Percentiles rank a stretch among this genome's conserved stretches.
phyloP scores from a whole-genome alignment of 2,797 vertebrate species.

The Molossus alvarezi region DNA sequence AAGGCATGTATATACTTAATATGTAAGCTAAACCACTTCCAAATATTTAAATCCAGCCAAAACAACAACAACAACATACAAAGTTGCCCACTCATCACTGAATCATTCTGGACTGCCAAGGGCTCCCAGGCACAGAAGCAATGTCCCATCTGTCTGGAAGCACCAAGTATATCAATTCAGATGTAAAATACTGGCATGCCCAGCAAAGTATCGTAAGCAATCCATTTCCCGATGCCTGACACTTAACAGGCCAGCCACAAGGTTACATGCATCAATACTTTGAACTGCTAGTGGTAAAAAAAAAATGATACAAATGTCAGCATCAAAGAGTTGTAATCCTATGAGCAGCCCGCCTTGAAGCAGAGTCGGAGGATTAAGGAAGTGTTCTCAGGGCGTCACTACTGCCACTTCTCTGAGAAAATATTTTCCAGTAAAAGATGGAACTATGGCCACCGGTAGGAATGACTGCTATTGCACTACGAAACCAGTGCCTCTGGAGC shows the following conservation, averaged over 20 bases:
- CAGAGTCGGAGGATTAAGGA: constrained; percentile 5
- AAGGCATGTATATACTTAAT: constrained; percentile 27
- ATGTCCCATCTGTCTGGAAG: constrained; percentile 78
- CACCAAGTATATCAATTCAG: constrained; percentile 67
- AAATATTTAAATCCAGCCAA: constrained; percentile 73
- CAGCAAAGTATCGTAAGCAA: constrained; percentile 61
- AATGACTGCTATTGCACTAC: constrained; percentile 28
- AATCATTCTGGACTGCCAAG: constrained; percentile 82
- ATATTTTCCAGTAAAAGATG: constrained; percentile 55
- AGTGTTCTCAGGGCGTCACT: constrained; percentile 47
- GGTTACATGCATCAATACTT: constrained; percentile 62
- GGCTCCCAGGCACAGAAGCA: constrained; percentile 77
- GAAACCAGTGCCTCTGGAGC: background rate
- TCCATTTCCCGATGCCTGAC: constrained; percentile 56
- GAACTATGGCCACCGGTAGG: constrained; percentile 14
- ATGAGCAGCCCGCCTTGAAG: constrained; percentile 37
- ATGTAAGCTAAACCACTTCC: constrained; percentile 61
- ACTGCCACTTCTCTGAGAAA: constrained; percentile 55
- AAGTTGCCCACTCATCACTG: constrained; percentile 81
- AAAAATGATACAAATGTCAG: constrained; percentile 56
- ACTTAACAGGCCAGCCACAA: constrained; percentile 60
- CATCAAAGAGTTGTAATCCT: background rate
- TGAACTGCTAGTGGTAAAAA: constrained; percentile 40
- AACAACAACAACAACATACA: background rate
- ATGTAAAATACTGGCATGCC: constrained; percentile 73